Evolutionary conservation across 2,113 vertebrate species (phyloP), one percentile per base, ranked within the genome.

Genomic region (Numida meleagris): DNA sequence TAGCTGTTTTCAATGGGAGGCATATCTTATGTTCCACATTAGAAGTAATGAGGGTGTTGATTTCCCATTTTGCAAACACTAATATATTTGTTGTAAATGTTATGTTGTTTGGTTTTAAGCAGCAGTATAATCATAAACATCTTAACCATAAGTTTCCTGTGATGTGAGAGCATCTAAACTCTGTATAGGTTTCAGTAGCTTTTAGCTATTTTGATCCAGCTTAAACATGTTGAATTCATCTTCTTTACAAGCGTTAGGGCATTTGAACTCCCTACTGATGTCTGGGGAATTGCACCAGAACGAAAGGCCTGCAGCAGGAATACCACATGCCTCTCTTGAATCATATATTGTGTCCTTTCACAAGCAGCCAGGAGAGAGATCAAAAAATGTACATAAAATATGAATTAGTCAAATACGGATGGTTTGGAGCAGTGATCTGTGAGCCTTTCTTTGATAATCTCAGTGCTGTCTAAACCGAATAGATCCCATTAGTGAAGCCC

Each of bases 121-220:
- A 27, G 29, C 34, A 38, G 0, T 67, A 21, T 43, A 29, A 16
- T 31, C 61, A 77, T 25, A 46, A 78, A 17, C 20, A 19, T 72
- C 14, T 59, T 36, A 40, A n/a, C 25, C 14, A 3, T 43, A 33
- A 61, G 33, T 29, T 36, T 29, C 73, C 42, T 65, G 31, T 38
- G 36, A 6, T 45, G 53, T 12, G 18, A 33, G 12, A 4, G 11
- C 0, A 7, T 6, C 14, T 14, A 7, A 10, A 14, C 23, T 68
- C 9, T 18, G 19, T 23, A 38, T 8, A n/a, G n/a, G 7, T 61
- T 91, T 83, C 13, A 2, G 25, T 36, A 53, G 34, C 42, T 67
- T 76, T 57, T 46, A 50, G 45, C 58, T 77, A 5, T 36, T 67
- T 66, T 27, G 12, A 66, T 51, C 4, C 9, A 29, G 31, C 1